Conservation (phyloP, 2,888 invertebrate species). For the Alloplasta piceator region DNA sequence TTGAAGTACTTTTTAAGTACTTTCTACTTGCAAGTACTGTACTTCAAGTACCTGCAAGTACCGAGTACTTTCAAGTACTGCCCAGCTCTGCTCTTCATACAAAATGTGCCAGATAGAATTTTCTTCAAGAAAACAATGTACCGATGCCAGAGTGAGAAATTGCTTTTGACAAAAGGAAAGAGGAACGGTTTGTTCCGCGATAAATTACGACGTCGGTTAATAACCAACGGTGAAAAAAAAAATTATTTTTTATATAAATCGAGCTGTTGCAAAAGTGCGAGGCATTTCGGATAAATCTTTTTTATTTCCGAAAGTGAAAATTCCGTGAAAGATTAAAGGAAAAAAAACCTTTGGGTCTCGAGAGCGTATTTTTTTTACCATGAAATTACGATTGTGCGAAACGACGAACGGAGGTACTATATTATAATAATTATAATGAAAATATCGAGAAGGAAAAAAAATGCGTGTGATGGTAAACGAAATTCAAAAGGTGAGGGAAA, state of each 20-base stretch:
- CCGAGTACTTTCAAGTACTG: too few relatives aligned
- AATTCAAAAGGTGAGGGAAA: not conserved
- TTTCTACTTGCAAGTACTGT: too few relatives aligned
- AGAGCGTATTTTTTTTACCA: conserved; percentile 62
- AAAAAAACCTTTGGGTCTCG: conserved; percentile 47
- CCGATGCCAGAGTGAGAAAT: conserved; percentile 18
- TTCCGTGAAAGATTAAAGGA: conserved; percentile 28
- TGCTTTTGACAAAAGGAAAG: too few relatives aligned
- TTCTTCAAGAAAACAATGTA: not conserved
- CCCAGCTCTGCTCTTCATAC: too few relatives aligned
- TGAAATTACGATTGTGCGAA: conserved; percentile 41
- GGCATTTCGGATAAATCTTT: conserved; percentile 26
- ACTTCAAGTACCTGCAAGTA: too few relatives aligned
- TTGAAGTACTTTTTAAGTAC: too few relatives aligned
- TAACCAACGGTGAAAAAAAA: conserved; percentile 46
- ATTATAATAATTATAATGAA: conserved; percentile 46
- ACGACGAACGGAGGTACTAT: conserved; percentile 31
- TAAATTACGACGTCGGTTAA: conserved; percentile 46
- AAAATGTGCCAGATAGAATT: not conserved
- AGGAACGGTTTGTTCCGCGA: conserved; percentile 42
- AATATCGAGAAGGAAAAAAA: conserved; percentile 28
- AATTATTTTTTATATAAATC: conserved; percentile 63
- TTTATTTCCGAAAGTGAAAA: conserved; percentile 46
- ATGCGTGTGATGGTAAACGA: conserved; percentile 15
- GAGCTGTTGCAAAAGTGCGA: conserved; percentile 56